Conservation (phyloP, 1,140 invertebrate genomes). For the Teleogryllus occipitalis region DNA sequence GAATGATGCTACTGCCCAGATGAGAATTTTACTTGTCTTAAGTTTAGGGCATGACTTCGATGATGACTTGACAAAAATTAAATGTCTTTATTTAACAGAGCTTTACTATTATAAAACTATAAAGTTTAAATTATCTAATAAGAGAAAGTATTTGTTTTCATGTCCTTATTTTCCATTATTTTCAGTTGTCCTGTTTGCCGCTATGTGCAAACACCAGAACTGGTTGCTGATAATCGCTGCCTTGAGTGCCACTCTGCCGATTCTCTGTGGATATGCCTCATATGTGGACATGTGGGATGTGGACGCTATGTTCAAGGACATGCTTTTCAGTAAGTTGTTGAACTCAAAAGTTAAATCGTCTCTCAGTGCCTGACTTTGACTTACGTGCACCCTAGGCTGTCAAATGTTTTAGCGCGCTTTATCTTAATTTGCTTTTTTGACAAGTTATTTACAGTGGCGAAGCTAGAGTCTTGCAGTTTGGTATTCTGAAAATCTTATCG, state of each 20-base stretch:
- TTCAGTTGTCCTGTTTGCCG: conserved; percentile 57
- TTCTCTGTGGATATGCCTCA: conserved; percentile 96
- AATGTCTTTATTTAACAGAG: not conserved
- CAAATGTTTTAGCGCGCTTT: no score
- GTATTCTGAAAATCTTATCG: no score
- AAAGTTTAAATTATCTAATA: not conserved
- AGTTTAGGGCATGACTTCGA: not conserved
- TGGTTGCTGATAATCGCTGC: conserved; percentile 71
- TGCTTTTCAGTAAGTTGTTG: conserved; percentile 48
- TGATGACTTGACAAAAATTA: not conserved
- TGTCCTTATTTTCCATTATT: conserved; percentile 9
- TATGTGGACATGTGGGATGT: conserved; percentile 97
- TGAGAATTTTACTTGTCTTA: no score
- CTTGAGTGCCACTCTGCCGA: conserved; percentile 69
- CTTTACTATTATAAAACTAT: no score
- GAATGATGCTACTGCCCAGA: no score
- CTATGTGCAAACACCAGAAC: conserved; percentile 89
- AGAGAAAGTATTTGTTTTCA: not conserved
- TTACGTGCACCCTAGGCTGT: no score
- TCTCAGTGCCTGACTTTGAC: no score
- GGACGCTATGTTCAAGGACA: conserved; percentile 70
- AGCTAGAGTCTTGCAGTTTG: no score
- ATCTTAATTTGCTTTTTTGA: no score
- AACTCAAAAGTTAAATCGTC: not conserved
- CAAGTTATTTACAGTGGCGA: no score